Percentiles rank a stretch among this genome's conserved stretches.
These are phyloP conservation scores for Platycnemis pennipes DNA, from an alignment of 2,888 invertebrate species.

Conservation along the genomic window DNA sequence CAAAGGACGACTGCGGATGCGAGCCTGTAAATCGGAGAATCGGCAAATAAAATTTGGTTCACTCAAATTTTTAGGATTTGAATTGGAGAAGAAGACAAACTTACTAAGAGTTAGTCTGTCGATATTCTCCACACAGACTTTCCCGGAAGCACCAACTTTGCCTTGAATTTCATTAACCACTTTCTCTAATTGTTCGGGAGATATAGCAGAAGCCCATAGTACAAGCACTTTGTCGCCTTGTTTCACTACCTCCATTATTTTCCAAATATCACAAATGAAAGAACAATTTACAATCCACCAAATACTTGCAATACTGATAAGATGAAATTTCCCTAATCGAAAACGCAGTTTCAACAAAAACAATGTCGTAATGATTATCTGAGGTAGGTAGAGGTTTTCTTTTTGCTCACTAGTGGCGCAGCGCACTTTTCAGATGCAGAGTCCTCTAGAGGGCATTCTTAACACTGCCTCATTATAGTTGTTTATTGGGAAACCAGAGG, in stretches of 20 bases:
- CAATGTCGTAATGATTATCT: background rate
- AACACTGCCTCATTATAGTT: too few species aligned
- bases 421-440: background rate
- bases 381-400: background rate
- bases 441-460: too few species aligned
- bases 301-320: background rate
- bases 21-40: slow-evolving; percentile 79
- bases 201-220: slow-evolving; percentile 81
- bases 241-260: slow-evolving; percentile 37
- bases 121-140: slow-evolving; percentile 83
- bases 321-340: background rate
- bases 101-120: slow-evolving; percentile 83
- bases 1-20: slow-evolving; percentile 82
- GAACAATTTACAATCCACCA: background rate
- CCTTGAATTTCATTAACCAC: slow-evolving; percentile 81
- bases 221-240: slow-evolving; percentile 81
- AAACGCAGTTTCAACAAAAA: background rate
- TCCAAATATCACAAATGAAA: background rate
- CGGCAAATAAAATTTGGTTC: background rate
- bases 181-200: slow-evolving; percentile 79
- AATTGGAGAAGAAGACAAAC: slow-evolving; percentile 73
- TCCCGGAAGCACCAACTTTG: slow-evolving; percentile 78
- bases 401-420: background rate
- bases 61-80: background rate
- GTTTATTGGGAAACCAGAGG: too few species aligned